Percentiles rank a stretch among this genome's conserved stretches.
Evolutionary conservation across 2,888 invertebrate genomes (phyloP).

Genomic region (Diarsia dahlii): DNA sequence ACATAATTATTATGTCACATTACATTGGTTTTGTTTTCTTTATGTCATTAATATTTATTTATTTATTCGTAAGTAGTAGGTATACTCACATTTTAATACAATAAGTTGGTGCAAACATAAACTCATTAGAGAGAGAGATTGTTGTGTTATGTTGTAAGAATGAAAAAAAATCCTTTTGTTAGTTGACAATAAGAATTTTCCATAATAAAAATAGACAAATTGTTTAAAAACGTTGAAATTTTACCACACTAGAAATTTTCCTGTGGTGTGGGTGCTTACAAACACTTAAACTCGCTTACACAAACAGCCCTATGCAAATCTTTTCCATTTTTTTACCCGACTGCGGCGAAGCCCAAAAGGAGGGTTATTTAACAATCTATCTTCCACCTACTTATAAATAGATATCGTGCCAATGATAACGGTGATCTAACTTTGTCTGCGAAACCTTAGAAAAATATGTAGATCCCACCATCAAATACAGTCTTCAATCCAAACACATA

Average conservation of each 20-base stretch:
- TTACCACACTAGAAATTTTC: no score
- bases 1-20: no score
- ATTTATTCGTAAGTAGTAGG: no score
- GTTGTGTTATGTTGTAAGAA: background rate
- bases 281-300: no score
- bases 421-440: background rate
- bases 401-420: background rate
- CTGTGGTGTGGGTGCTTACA: no score
- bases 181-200: background rate
- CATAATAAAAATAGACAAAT: background rate
- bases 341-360: no score
- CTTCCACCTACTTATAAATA: background rate
- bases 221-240: background rate
- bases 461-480: constrained; percentile 27
- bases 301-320: background rate
- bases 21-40: no score
- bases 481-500: constrained; percentile 37
- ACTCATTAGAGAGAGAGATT: no score
- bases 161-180: background rate
- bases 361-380: background rate
- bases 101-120: no score
- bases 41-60: no score
- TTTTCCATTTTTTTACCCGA: background rate
- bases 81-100: no score
- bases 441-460: background rate